Evolutionary conservation across 2,888 invertebrate species (phyloP), one percentile per base, ranked within the genome.

Genomic region (Metacarcinus magister): DNA sequence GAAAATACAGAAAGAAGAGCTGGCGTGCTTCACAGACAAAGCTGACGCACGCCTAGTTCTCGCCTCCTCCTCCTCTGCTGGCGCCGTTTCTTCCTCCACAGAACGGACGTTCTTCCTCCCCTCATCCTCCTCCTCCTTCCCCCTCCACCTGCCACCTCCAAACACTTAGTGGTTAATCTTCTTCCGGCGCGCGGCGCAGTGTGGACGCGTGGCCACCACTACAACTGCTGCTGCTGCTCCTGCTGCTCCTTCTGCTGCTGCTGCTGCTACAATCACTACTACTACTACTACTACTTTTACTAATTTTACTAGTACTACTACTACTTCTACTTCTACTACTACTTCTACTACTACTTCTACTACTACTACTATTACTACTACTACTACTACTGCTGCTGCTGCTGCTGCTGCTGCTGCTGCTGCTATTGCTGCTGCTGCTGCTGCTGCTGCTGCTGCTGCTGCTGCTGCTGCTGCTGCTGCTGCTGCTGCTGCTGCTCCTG

Each of bases 151-250:
- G 32, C 82, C 32, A 28, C 82, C 32, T 32, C 82, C 82, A 4
- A 82, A 82, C 82, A 82, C 82, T 82, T 82, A 82, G 82, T 82
- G 82, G 82, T 82, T 82, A 82, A 82, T 82, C 32, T 32, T 82
- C 82, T 82, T 82, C 82, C 82, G 82, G 82, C 82, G 82, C 32
- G 82, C 82, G 82, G 28, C 82, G 5, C 82, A 32, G 32, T 32
- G 32, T 82, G 82, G 82, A 82, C 82, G 82, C 82, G 82, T 82
- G 82, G 82, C 82, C 82, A 82, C 82, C 82, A 32, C 28, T 32
- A 82, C 82, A 10, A 28, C 82, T 32, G 32, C 28, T 8, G 32
- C 82, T 32, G 19, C 32, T 28, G 28, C 28, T 28, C 3, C 28
- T 60, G 60, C n/a, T 23, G 19, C 67, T 19, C 7, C 19, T 19